Conservation (phyloP, 2,113 vertebrate genomes). For the Microtus montanus region DNA sequence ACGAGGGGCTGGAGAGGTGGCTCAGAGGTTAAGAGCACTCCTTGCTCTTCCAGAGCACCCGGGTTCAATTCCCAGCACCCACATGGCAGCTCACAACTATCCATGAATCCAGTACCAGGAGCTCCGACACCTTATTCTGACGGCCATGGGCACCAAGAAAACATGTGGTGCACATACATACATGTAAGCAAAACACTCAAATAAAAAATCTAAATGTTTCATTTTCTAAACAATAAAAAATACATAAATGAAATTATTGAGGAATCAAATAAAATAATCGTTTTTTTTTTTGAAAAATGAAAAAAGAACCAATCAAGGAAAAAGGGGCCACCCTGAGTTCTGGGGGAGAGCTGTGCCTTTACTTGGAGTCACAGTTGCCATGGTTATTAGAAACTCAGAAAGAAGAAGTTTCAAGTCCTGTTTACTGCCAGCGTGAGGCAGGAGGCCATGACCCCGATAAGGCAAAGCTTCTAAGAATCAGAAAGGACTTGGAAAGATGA, state of each 20-base stretch:
- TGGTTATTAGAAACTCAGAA: neutral
- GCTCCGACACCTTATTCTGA: neutral
- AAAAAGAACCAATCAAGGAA: neutral
- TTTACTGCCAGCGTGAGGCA: neutral
- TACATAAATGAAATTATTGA: neutral
- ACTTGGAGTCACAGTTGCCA: neutral
- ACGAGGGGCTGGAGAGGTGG: neutral
- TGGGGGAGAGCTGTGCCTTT: neutral
- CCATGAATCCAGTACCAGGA: neutral
- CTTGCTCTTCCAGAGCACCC: neutral
- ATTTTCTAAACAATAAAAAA: neutral
- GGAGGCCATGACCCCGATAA: neutral
- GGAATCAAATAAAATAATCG: neutral
- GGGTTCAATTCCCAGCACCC: neutral
- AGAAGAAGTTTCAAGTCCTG: neutral
- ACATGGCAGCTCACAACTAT: neutral
- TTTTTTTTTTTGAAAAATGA: neutral
- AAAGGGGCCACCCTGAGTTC: neutral
- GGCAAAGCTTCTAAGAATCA: neutral
- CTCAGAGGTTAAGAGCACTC: neutral
- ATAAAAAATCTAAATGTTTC: neutral
- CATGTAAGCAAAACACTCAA: neutral
- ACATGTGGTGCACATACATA: neutral
- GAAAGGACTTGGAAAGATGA: neutral
- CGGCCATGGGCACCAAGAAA: too few relatives aligned